Evolutionary conservation across 2,113 vertebrate genomes (phyloP).

Genomic region (Neogobius melanostomus): DNA sequence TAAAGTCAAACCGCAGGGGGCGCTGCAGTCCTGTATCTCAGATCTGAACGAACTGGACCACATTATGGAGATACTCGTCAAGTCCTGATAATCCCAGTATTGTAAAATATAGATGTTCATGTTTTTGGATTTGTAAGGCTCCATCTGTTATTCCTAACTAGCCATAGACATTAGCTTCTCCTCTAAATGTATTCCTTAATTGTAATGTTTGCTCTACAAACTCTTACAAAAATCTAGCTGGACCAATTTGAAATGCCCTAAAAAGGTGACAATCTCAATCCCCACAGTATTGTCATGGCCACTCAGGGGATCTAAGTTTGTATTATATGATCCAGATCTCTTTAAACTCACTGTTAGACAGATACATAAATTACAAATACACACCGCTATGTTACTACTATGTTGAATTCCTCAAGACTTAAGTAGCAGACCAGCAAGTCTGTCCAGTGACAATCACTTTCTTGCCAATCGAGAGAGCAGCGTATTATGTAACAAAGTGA

Average conservation of each 20-base stretch:
- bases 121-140: conserved; percentile 15
- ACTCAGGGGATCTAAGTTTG: too few species aligned
- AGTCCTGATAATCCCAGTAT: conserved; percentile 63
- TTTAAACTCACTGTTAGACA: too few species aligned
- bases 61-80: conserved; percentile 88
- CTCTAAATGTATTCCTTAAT: background rate
- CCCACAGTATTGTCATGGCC: too few species aligned
- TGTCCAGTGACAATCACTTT: background rate
- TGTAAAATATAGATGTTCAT: background rate
- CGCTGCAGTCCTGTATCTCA: conserved; percentile 79
- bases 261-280: too few species aligned
- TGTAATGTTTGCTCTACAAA: background rate
- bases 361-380: too few species aligned
- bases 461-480: background rate
- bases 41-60: conserved; percentile 88
- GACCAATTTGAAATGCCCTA: background rate
- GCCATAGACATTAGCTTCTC: too few species aligned
- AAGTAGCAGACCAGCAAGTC: too few species aligned
- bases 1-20: conserved; percentile 71
- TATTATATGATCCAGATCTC: too few species aligned
- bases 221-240: background rate
- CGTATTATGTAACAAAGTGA: background rate
- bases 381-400: too few species aligned
- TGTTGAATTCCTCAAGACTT: too few species aligned
- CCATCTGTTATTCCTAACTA: background rate